Conservation (phyloP, 1,140 invertebrate genomes). For the Cyphomyrmex costatus region DNA sequence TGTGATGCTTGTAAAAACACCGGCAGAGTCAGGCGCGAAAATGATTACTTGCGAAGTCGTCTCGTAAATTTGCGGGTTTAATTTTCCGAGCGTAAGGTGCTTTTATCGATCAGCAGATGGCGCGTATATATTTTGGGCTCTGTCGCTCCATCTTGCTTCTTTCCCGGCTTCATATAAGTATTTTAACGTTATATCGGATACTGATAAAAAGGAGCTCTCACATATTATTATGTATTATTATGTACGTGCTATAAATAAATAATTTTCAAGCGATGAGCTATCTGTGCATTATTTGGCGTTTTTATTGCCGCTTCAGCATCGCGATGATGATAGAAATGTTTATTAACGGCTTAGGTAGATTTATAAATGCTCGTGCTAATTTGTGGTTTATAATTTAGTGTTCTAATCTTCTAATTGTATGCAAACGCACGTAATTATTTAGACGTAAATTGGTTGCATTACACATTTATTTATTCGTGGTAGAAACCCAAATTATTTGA, state of each 20-base stretch:
- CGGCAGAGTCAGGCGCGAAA: constrained; percentile 7
- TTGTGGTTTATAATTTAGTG: neutral
- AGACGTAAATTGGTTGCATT: neutral
- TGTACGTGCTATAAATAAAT: constrained; percentile 10
- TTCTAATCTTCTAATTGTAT: neutral
- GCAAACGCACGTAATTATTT: neutral
- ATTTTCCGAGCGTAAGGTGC: constrained; percentile 19
- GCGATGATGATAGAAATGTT: neutral
- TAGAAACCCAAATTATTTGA: neutral
- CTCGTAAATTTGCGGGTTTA: neutral
- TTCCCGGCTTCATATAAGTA: neutral
- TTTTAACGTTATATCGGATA: constrained; percentile 30
- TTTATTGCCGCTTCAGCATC: neutral
- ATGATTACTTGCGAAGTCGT: constrained; percentile 20
- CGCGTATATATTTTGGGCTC: neutral
- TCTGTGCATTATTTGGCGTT: neutral
- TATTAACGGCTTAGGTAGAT: neutral
- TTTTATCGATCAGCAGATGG: constrained; percentile 25
- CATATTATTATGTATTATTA: constrained; percentile 10
- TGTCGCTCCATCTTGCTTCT: neutral
- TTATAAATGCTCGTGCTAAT: neutral
- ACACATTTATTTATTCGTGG: neutral
- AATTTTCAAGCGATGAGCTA: neutral
- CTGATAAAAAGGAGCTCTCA: constrained; percentile 34
- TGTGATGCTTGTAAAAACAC: neutral